Conservation (phyloP, 2,888 invertebrate genomes). For the Dicyrtoma fusca region DNA sequence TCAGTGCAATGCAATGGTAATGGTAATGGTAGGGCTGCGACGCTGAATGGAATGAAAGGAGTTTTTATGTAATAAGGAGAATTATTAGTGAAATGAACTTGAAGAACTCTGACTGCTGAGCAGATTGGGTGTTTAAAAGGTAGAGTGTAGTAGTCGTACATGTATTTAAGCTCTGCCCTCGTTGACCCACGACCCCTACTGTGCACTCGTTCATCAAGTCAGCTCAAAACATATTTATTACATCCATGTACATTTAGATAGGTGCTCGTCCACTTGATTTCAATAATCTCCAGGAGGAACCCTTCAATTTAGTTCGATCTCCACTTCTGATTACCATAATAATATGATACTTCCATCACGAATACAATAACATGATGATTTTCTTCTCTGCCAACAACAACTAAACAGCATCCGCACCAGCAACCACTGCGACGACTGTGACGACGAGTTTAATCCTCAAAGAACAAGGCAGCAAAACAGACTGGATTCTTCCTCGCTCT, state of each 20-base stretch:
- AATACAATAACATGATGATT: background rate
- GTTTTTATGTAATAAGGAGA: too few species aligned
- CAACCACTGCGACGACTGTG: too few species aligned
- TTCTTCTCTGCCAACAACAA: background rate
- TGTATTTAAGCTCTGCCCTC: constrained; percentile 24
- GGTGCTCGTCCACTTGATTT: constrained; percentile 32
- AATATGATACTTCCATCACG: constrained; percentile 33
- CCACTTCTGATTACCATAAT: constrained; percentile 33
- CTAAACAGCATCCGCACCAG: too few species aligned
- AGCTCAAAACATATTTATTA: constrained; percentile 34
- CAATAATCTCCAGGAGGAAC: constrained; percentile 35
- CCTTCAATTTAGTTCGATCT: constrained; percentile 36
- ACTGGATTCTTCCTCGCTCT: too few species aligned
- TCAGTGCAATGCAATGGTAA: too few species aligned
- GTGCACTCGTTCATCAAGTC: constrained; percentile 35
- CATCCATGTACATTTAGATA: constrained; percentile 30
- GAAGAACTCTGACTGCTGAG: too few species aligned
- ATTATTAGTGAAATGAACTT: too few species aligned
- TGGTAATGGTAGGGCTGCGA: too few species aligned
- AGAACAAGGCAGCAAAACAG: too few species aligned
- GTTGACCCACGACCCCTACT: constrained; percentile 34
- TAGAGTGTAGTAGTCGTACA: background rate
- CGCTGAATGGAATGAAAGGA: too few species aligned
- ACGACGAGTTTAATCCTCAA: too few species aligned
- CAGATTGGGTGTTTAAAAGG: too few species aligned